A percentile compares a stretch with the other conserved stretches of the same genome.
Conservation (phyloP, 2,113 vertebrate species). For the Rattus norvegicus region GRCr8 NC_086035.1:50480501-50481000, state of each 20-base stretch:
- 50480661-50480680: neutral
- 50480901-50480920: neutral
- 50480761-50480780: neutral
- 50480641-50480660: neutral
- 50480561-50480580: neutral
- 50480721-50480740: neutral
- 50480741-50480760: neutral
- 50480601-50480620: conserved; percentile 22
- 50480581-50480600: neutral
- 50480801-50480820: neutral
- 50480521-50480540: neutral
- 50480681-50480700: neutral
- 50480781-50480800: neutral
- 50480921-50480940: neutral
- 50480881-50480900: neutral
- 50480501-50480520: neutral
- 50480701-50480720: conserved; percentile 8
- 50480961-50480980: neutral
- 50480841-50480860: neutral
- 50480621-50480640: neutral
- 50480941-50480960: neutral
- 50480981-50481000: neutral
- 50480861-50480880: neutral
- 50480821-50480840: neutral
- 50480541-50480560: neutral